Evolutionary conservation across 2,888 invertebrate genomes (phyloP), one percentile per base, ranked within the genome.

Genomic region (Agrochola lychnidis): DNA sequence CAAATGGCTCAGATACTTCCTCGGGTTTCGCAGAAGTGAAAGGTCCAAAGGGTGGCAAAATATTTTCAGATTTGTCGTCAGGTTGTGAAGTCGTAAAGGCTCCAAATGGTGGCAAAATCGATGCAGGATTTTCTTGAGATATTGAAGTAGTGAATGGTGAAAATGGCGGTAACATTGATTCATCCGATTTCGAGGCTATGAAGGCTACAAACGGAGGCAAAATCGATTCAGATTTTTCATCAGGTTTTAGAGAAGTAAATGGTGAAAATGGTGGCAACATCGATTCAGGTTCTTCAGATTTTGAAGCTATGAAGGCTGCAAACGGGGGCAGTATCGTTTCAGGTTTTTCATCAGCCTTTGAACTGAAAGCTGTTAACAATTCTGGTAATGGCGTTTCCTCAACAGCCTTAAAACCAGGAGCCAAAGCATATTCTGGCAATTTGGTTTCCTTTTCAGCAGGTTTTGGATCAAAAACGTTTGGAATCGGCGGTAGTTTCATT

Each of bases 401-500:
- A 5, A 76, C 83, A 19, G 56, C 25, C 36, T 72, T 76, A 1
- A 68, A 53, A 7, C 63, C 69, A 12, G 68, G 64, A 53, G 68
- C 74, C 4, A 51, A 48, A 30, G 81, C 42, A 40, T 62, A 42
- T 70, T 72, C 69, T 10, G 59, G 62, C 22, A 72, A 36, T 22
- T 69, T 81, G 0, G 81, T 22, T 42, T 84, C 76, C 7, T 72
- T 75, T 16, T 73, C 79, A 12, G 9, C 51, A 2, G 76, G 72
- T 25, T 73, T 81, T 1, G 66, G 72, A 51, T 64, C 70, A 48
- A 82, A 82, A n/a, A 73, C 61, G n/a, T 84, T 63, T 25, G 73
- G 66, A 45, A 83, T 70, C 2, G 73, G 73, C 0, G 79, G 79
- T 4, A 80, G 66, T 67, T 77, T 82, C n/a, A 77, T 36, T 36